Conservation (phyloP, 2,113 vertebrate species). For the Oreochromis spilurus region DNA sequence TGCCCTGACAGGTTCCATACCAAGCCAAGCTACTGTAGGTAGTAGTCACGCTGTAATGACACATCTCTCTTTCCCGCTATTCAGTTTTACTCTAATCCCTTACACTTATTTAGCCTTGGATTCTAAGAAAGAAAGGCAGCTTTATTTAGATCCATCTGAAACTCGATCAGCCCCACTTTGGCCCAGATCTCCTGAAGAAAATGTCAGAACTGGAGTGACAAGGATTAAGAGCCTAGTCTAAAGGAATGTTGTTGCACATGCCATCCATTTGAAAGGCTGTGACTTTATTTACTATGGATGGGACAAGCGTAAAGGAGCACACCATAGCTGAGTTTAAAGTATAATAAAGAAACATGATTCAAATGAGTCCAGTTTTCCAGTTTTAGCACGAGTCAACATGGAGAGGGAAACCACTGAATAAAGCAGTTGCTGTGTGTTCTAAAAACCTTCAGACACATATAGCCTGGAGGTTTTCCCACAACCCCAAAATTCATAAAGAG, state of each 20-base stretch:
- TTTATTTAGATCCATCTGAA: slow-evolving; percentile 18
- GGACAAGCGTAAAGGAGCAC: not conserved
- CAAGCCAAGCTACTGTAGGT: not conserved
- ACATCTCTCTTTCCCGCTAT: not conserved
- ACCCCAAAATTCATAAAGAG: not conserved
- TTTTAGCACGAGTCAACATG: not conserved
- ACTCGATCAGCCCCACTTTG: slow-evolving; percentile 20
- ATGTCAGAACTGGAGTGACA: slow-evolving; percentile 41
- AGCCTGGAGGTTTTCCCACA: not conserved
- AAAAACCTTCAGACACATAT: not conserved
- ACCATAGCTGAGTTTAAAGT: not conserved
- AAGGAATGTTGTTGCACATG: slow-evolving; percentile 34
- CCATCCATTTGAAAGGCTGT: slow-evolving; percentile 14
- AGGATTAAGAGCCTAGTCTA: slow-evolving; percentile 37
- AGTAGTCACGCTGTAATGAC: not conserved
- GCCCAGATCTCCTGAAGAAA: slow-evolving; percentile 17
- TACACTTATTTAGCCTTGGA: not conserved
- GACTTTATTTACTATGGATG: slow-evolving; percentile 9
- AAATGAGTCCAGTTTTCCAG: not conserved
- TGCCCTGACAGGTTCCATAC: not conserved
- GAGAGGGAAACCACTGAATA: not conserved
- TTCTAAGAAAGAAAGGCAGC: not conserved
- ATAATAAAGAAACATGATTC: not conserved
- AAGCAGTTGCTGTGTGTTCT: not conserved
- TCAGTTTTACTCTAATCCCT: slow-evolving; percentile 16